These are phyloP conservation scores for Meloidogyne chitwoodi DNA, from an alignment of 1,140 invertebrate genomes.

Conservation along the genomic window DNA sequence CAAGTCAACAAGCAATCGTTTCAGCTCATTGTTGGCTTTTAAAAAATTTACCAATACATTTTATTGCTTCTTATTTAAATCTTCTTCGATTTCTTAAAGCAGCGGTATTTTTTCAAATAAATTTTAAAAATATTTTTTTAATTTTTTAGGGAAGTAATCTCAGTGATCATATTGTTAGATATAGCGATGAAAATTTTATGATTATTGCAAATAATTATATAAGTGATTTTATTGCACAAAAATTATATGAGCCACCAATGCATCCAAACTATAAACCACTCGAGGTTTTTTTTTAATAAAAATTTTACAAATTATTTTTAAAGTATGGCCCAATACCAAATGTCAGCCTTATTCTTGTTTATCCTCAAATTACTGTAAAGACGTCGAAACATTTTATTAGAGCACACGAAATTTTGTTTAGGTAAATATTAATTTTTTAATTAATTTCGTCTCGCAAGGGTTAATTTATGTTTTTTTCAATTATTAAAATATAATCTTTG, in stretches of 20 bases:
- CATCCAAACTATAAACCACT: constrained; percentile 23
- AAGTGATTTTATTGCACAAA: constrained; percentile 29
- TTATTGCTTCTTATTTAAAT: constrained; percentile 37
- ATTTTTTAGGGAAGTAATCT: constrained; percentile 35
- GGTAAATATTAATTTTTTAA: not conserved
- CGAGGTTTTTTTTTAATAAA: constrained; percentile 4
- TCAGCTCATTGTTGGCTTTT: constrained; percentile 24
- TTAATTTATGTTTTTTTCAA: no score
- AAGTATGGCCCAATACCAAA: constrained; percentile 25
- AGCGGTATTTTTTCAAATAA: constrained; percentile 22
- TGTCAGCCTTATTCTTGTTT: constrained; percentile 37
- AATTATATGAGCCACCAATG: constrained; percentile 29
- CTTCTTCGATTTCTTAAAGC: constrained; percentile 34
- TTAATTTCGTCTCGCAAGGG: not conserved
- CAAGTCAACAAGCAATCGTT: constrained; percentile 16
- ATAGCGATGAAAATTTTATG: constrained; percentile 7
- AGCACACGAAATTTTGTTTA: constrained; percentile 30
- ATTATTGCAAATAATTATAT: constrained; percentile 29
- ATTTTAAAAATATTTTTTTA: constrained; percentile 16
- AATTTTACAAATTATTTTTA: not conserved
- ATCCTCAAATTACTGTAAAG: constrained; percentile 30
- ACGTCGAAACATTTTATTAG: constrained; percentile 18
- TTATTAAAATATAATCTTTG: no score
- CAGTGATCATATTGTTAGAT: constrained; percentile 25
- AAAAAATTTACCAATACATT: constrained; percentile 10